Evolutionary conservation across 2,113 vertebrate genomes (phyloP), one percentile per base, ranked within the genome.

Genomic region (Hiodon alosoides): DNA sequence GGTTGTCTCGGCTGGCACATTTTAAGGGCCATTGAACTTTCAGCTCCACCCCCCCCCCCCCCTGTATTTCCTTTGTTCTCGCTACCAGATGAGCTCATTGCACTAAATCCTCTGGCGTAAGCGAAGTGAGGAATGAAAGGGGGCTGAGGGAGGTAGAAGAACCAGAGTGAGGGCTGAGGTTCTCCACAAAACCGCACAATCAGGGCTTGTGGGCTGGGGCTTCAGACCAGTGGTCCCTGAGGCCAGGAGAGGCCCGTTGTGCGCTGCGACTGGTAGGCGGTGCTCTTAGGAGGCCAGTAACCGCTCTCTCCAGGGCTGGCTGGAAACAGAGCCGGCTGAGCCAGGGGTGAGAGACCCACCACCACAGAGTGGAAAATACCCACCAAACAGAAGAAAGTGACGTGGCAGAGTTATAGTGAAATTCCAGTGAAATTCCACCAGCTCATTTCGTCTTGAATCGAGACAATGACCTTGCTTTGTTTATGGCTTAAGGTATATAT

Each of bases 121-220:
- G 46, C 69, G 57, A 61, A 67, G 47, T 70, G 77, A 75, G 54
- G 78, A 79, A 57, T 79, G 60, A 73, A 62, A 77, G 74, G 13
- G 66, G 47, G 67, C 47, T 60, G 48, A 71, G 31, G 52, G 70
- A 75, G 81, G 77, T 55, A 72, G 64, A 48, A 71, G 73, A 70
- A 60, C 66, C 53, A 62, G 50, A 62, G 65, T 46, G n/a, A 67
- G 71, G 31, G 59, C 13, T 51, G 54, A 61, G 67, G 67, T 57
- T 69, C 17, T 17, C 55, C 67, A 46, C 50, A 64, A 48, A 31
- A 54, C 68, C 67, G 31, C 67, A 69, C 55, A 64, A 11, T 74
- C 72, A 76, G 58, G 58, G 52, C 50, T 17, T 53, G 17, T 7
- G 57, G 31, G 11, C 67, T 69, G n/a, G 50, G 9, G n/a, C 50